Evolutionary conservation across 2,113 vertebrate genomes (phyloP).

Genomic region (Polyodon spathula): DNA sequence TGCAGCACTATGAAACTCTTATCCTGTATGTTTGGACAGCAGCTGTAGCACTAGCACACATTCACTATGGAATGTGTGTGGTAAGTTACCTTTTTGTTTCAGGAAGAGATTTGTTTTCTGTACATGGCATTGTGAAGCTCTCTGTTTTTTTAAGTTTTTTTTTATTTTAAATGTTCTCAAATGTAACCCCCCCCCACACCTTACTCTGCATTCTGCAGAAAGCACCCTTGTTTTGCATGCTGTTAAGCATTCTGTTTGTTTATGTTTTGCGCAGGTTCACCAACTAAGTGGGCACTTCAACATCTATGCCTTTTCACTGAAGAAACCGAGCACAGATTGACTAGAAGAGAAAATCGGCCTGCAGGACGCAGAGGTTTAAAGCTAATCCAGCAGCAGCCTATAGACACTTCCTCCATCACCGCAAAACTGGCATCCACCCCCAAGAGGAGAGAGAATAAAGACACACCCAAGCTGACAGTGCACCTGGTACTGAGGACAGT

Average conservation of each 20-base stretch:
- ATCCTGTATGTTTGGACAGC: conserved; percentile 67
- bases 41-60: conserved; percentile 69
- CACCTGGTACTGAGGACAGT: conserved; percentile 28
- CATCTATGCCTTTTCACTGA: conserved; percentile 82
- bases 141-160: too few species aligned
- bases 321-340: conserved; percentile 83
- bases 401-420: conserved; percentile 73
- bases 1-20: conserved; percentile 42
- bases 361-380: conserved; percentile 73
- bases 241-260: neutral
- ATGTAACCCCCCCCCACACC: too few species aligned
- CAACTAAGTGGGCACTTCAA: conserved; percentile 88
- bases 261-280: conserved; percentile 58
- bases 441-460: conserved; percentile 25
- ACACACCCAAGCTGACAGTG: conserved; percentile 15
- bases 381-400: conserved; percentile 39
- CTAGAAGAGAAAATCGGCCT: conserved; percentile 74
- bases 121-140: too few species aligned
- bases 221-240: neutral
- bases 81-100: conserved; percentile 52
- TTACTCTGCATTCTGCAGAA: neutral
- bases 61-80: conserved; percentile 90
- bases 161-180: too few species aligned
- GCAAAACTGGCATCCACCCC: conserved; percentile 39
- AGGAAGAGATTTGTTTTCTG: too few species aligned